Base-by-base conservation (phyloP, 1,140 invertebrate species). In the Oryctes rhinoceros region DNA sequence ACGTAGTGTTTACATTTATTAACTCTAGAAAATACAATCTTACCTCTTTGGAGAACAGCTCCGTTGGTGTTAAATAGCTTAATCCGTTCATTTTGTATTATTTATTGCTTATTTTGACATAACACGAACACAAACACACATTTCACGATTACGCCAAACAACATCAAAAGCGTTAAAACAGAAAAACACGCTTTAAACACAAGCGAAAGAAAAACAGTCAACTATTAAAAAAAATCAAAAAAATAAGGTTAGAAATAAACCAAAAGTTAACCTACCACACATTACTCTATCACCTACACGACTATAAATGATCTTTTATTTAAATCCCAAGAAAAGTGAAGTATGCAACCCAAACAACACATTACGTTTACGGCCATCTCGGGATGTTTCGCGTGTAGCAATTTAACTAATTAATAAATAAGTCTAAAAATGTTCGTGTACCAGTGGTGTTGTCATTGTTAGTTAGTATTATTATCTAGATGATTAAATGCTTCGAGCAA, bases 261-360 rank as follows among this genome's bases (percentile, higher is more conserved):
- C 35, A 48, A 80, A 80, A 80, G 18, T 47, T 76, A 76, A 80
- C 79, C 79, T 80, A 80, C 79, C 79, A 80, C 79, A 80, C 49
- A 76, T 49, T 80, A 80, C 79, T 44, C 71, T 75, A 49, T 71
- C 79, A 76, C 65, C 79, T 75, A 80, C 79, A 76, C 79, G 71
- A 80, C 79, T 80, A 80, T 76, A 76, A 76, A 47, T 47, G 44
- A 76, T 18, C 75, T 49, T 44, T 76, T 49, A 76, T 76, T 47
- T 76, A 20, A 30, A 76, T 48, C 18, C 20, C 4, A 13, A 76
- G 39, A 4, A 18, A 47, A 7, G 18, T 49, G 35, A 76, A n/a
- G 37, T 76, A 76, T 39, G 75, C 75, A 76, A 76, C 75, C 75
- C 75, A 76, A 76, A 47, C 10, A 13, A 13, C 75, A 76, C 39